These are phyloP conservation scores for Saguinus imperator DNA, from an alignment of 2,113 vertebrate genomes.

Conservation along the genomic window DNA sequence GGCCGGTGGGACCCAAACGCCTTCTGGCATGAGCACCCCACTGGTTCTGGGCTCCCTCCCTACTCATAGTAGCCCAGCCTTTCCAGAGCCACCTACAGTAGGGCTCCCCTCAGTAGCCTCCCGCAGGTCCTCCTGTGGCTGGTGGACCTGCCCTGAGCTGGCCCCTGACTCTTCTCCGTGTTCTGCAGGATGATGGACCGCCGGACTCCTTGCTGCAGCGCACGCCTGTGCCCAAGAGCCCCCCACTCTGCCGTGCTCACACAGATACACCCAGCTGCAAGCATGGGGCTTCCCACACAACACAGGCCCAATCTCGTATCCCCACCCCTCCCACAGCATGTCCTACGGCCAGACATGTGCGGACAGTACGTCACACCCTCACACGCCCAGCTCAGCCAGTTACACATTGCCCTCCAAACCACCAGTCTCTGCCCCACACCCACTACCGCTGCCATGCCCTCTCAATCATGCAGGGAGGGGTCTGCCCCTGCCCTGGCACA, in stretches of 20 bases:
- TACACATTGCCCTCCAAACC: neutral
- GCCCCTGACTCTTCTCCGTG: neutral
- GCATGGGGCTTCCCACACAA: neutral
- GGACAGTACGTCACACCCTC: neutral
- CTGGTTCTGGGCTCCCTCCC: neutral
- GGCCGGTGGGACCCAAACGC: neutral
- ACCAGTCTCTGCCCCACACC: neutral
- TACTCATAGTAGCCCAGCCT: neutral
- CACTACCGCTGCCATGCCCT: neutral
- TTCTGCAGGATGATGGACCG: conserved; percentile 59
- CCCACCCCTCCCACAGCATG: neutral
- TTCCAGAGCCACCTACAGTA: neutral
- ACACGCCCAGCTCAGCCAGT: neutral
- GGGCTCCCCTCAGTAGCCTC: neutral
- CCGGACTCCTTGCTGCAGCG: conserved; percentile 41
- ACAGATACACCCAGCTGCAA: neutral
- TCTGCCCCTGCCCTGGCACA: neutral
- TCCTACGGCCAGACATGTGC: neutral
- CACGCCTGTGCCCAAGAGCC: neutral
- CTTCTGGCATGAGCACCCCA: rapidly evolving
- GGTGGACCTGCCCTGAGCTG: neutral
- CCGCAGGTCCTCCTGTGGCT: neutral
- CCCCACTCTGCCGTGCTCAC: neutral
- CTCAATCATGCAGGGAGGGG: neutral
- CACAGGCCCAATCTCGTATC: neutral